Evolutionary conservation across 2,113 vertebrate species (phyloP), one percentile per base, ranked within the genome.

Genomic region (Phalacrocorax carbo): DNA sequence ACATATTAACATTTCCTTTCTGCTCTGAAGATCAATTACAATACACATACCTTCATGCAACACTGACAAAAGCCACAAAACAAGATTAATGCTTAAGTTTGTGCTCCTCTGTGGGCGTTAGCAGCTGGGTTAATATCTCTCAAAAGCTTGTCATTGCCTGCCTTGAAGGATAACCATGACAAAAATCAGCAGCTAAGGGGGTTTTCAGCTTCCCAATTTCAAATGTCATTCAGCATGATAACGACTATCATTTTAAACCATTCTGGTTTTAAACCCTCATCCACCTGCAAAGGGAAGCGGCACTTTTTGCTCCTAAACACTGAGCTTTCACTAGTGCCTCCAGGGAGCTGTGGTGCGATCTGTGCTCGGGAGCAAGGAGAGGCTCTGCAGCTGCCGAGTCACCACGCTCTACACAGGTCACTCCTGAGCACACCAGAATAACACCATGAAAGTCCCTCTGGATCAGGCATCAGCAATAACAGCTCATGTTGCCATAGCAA

Each of bases 1-100:
- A 70, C 5, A 5, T 57, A 94, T 82, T 84, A 93, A 82, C 61
- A 64, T 69, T 85, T 79, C 30, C 69, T 48, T 95, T 86, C 80
- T 84, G 69, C 26, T 61, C 77, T 60, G n/a, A 72, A 93, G 82
- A 94, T 93, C 76, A 86, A 89, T 86, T 84, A 78, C 51, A 81
- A 48, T 15, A 75, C 48, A 75, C 60, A 69, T 44, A 49, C 69
- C 72, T 78, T 88, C 86, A 73, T 16, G 40, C 57, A 65, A 40
- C 61, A 32, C 82, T 49, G 80, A 86, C 86, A 94, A 81, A 94
- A 94, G 57, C 83, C 76, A 78, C 38, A 61, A 73, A 87, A 82
- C 69, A 96, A 94, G 84, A 85, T 34, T 82, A 91, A 91, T 82
- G 85, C 61, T 54, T 26, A 54, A 57, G 32, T 68, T 61, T 71